Percentiles rank a stretch among this genome's conserved stretches.
Conservation (phyloP, 1,140 invertebrate genomes). For the Dreissena rostriformis region DNA sequence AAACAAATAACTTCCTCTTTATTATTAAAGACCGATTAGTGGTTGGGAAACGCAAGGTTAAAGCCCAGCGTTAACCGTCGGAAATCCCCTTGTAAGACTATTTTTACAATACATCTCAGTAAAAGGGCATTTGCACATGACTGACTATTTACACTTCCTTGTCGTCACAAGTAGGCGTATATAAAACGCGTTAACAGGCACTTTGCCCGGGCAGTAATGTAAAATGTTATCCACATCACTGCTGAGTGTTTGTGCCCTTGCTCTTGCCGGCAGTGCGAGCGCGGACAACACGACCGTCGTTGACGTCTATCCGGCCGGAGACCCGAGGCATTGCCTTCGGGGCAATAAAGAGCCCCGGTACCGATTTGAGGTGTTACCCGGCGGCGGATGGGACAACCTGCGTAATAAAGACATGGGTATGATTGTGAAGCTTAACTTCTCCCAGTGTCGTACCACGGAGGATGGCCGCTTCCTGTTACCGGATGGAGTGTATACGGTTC, state of each 20-base stretch:
- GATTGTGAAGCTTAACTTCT: constrained; percentile 57
- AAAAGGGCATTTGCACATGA: too few species aligned
- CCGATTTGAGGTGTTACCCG: constrained; percentile 66
- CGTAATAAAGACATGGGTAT: constrained; percentile 64
- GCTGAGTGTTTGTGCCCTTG: constrained; percentile 33
- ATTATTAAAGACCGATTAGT: too few species aligned
- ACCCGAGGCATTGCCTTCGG: constrained; percentile 15
- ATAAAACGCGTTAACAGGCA: too few species aligned
- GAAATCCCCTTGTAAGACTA: too few species aligned
- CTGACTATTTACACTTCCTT: too few species aligned
- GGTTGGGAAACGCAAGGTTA: too few species aligned
- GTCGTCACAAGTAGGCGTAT: too few species aligned
- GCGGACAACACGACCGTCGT: background rate
- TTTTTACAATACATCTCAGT: too few species aligned
- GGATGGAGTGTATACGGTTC: constrained; percentile 61
- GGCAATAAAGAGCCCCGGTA: background rate
- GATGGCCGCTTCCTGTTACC: constrained; percentile 69
- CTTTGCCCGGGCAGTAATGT: too few species aligned
- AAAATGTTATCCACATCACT: too few species aligned
- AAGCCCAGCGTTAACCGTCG: too few species aligned
- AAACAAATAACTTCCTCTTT: too few species aligned
- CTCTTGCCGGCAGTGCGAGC: constrained; percentile 34
- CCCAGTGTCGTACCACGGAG: constrained; percentile 59
- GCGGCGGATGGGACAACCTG: constrained; percentile 71
- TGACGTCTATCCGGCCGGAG: constrained; percentile 10